A percentile compares a stretch with the other conserved stretches of the same genome.
These are phyloP conservation scores for Phanerotoma sp. DNA, from an alignment of 2,888 invertebrate genomes.

Conservation along the genomic window DNA sequence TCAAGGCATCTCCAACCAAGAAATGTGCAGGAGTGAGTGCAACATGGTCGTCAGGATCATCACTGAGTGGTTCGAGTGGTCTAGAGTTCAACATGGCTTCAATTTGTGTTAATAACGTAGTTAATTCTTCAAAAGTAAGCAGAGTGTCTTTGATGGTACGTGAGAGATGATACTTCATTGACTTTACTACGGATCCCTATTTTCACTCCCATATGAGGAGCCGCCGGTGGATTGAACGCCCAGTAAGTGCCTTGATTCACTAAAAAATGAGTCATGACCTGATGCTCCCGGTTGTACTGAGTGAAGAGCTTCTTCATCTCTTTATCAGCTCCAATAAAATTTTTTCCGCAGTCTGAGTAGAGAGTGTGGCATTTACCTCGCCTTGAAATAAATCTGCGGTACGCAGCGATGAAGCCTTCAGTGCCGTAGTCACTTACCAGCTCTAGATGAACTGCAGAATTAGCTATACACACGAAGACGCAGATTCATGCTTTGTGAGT, in stretches of 20 bases:
- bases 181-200: conserved; percentile 16
- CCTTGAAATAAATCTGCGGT: conserved; percentile 30
- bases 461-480: conserved; percentile 15
- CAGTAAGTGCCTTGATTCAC: background rate
- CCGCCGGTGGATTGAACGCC: conserved; percentile 10
- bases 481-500: conserved; percentile 9
- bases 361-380: conserved; percentile 30
- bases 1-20: too few species aligned
- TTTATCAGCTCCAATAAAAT: conserved; percentile 34
- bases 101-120: background rate
- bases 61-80: too few species aligned
- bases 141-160: background rate
- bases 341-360: conserved; percentile 34
- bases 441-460: conserved; percentile 36
- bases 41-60: too few species aligned
- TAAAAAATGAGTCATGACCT: background rate
- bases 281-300: background rate
- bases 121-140: conserved; percentile 6
- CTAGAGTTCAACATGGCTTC: too few species aligned
- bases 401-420: conserved; percentile 30
- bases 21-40: too few species aligned
- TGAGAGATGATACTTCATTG: conserved; percentile 2
- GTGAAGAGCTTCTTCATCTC: conserved; percentile 18
- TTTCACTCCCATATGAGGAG: conserved; percentile 19
- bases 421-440: conserved; percentile 29